A percentile compares a stretch with the other conserved stretches of the same genome.
phyloP scores from a whole-genome alignment of 2,888 invertebrate species.

The Plebejus argus region DNA sequence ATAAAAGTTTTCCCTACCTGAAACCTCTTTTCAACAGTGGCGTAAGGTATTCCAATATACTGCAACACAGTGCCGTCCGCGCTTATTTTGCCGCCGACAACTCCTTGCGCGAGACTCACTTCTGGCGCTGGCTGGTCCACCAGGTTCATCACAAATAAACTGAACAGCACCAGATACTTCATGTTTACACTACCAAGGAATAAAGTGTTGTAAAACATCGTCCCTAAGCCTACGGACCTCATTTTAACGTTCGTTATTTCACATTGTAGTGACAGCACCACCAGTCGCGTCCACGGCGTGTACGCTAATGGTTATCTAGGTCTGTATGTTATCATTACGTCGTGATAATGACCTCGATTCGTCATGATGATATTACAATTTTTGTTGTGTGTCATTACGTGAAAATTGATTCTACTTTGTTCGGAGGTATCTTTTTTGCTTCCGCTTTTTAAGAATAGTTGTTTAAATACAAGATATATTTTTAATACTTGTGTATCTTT shows the following conservation, averaged over 20 bases:
- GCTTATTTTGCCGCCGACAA: conserved; percentile 64
- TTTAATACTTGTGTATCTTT: no score
- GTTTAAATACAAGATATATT: no score
- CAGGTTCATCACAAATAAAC: conserved; percentile 63
- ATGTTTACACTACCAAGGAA: background rate
- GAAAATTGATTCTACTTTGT: no score
- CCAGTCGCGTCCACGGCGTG: background rate
- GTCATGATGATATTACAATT: background rate
- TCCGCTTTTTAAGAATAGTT: no score
- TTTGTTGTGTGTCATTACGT: background rate
- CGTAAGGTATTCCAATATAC: conserved; percentile 72
- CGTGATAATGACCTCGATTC: background rate
- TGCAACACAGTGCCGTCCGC: conserved; percentile 65
- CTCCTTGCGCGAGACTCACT: conserved; percentile 65
- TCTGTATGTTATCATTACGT: background rate
- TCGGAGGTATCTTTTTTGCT: no score
- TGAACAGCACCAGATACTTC: conserved; percentile 61
- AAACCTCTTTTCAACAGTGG: conserved; percentile 62
- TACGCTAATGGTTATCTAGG: background rate
- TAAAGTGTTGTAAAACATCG: background rate
- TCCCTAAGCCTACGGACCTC: background rate
- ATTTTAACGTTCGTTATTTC: background rate
- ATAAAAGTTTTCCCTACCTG: conserved; percentile 51
- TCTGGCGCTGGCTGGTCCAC: conserved; percentile 70
- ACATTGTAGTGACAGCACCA: background rate